Evolutionary conservation across 2,797 vertebrate species (phyloP), one percentile per base, ranked within the genome.

Genomic region (Triplophysa yarkandensis): DNA sequence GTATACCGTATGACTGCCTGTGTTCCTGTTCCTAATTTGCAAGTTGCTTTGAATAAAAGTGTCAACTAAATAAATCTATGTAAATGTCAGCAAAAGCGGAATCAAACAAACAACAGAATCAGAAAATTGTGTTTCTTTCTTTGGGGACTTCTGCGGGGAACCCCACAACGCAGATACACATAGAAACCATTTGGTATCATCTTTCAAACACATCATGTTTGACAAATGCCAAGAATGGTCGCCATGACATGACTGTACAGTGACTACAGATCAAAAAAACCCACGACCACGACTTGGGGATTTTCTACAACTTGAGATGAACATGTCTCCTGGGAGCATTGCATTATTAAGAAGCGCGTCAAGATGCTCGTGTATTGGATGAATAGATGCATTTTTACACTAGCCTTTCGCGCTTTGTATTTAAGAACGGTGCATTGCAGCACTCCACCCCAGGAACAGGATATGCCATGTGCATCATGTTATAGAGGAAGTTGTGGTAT

Each of bases 401-500:
- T 39, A 4, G 0, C 25, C 6, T 2, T 3, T 30, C 66, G 9
- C 39, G 57, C 30, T 28, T 67, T 46, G n/a, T n/a, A n/a, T n/a
- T n/a, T n/a, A n/a, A n/a, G n/a, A n/a, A n/a, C n/a, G n/a, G n/a
- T n/a, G n/a, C n/a, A n/a, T 68, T 75, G 68, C 13, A 69, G 77
- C 62, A 54, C n/a, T 21, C 4, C 44, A 65, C 34, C n/a, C 62
- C 30, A 64, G 8, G 21, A 72, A 64, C 6, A 69, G 46, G 50
- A 71, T 62, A 62, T 46, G 27, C 7, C 16, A 27, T 50, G 23
- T 50, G 30, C 41, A 46, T 27, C 7, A 50, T 64, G 30, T 50
- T 7, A 34, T 30, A 65, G 61, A 74, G 65, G 75, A 68, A 77
- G 50, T 41, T 71, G 62, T 57, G 62, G 71, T 66, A n/a, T 74